These are phyloP conservation scores for Drosophila infuscata DNA, from an alignment of 2,888 invertebrate species.

Conservation along the genomic window DNA sequence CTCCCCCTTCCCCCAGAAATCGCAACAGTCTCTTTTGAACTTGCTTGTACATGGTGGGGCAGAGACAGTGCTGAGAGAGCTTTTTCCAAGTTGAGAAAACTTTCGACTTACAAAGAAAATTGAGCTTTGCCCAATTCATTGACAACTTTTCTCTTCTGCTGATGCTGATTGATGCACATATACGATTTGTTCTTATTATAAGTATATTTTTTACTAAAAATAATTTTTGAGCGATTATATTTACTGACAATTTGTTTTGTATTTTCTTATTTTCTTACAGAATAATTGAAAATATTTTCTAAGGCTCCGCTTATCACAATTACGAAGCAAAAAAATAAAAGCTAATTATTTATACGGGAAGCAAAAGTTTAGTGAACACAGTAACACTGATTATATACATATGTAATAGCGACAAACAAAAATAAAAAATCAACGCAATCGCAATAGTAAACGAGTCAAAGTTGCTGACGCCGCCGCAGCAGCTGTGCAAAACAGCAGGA, in stretches of 20 bases:
- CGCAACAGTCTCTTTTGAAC: not conserved
- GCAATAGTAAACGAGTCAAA: constrained; percentile 49
- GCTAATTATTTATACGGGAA: constrained; percentile 38
- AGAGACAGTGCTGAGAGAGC: not conserved
- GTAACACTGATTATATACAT: constrained; percentile 36
- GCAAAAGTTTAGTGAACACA: constrained; percentile 29
- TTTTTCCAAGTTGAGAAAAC: not conserved
- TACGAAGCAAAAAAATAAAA: constrained; percentile 42
- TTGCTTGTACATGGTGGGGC: not conserved
- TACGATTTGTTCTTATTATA: not conserved
- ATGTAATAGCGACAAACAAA: constrained; percentile 29
- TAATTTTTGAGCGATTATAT: not conserved
- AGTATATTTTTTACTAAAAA: not conserved
- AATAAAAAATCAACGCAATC: constrained; percentile 22
- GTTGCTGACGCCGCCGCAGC: constrained; percentile 46
- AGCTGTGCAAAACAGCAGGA: constrained; percentile 32
- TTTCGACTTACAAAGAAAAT: not conserved
- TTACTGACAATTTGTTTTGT: not conserved
- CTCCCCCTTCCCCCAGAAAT: not conserved
- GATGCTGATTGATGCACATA: not conserved
- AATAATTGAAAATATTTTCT: constrained; percentile 25
- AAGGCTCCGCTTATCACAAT: constrained; percentile 19
- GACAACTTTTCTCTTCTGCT: not conserved
- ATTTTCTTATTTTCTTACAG: constrained; percentile 15
- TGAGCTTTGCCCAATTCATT: not conserved